phyloP scores from a whole-genome alignment of 92 coral and sea anemone genomes.

The Diadumene lineata region DNA sequence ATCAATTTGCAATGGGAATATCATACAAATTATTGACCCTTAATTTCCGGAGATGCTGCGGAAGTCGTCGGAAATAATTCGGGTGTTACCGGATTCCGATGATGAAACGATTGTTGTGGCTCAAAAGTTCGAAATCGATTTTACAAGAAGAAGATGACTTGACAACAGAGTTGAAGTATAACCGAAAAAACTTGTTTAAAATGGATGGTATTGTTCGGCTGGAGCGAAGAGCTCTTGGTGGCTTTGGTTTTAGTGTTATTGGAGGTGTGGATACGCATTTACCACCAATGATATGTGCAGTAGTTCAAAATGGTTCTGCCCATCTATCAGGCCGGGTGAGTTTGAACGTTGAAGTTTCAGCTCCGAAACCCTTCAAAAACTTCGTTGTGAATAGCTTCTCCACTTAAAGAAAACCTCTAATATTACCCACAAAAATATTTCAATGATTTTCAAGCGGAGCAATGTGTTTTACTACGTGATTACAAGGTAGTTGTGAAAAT shows the following conservation, averaged over 20 bases:
- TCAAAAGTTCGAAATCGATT: constrained; percentile 42
- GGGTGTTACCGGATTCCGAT: constrained; percentile 41
- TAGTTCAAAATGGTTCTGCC: constrained; percentile 97
- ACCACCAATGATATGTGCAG: constrained; percentile 99
- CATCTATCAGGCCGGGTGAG: constrained; percentile 88
- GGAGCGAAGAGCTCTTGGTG: constrained; percentile 92
- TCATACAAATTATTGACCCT: not conserved
- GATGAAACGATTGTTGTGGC: constrained; percentile 26
- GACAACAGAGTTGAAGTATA: constrained; percentile 13
- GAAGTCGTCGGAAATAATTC: constrained; percentile 30
- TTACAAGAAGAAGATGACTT: constrained; percentile 19
- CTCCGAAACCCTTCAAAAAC: not conserved
- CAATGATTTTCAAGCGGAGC: not conserved
- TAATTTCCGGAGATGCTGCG: constrained; percentile 20
- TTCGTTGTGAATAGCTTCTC: not conserved
- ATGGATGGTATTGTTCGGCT: constrained; percentile 83
- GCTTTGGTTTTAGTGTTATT: constrained; percentile 98
- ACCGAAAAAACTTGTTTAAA: too few relatives aligned
- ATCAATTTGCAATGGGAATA: not conserved
- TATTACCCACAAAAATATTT: not conserved
- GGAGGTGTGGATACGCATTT: constrained; percentile 96
- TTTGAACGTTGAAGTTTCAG: not conserved
- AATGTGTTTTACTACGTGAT: not conserved
- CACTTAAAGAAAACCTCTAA: not conserved
- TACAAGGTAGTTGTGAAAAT: not conserved